Percentiles rank a stretch among this genome's conserved stretches.
phyloP scores from a whole-genome alignment of 2,888 invertebrate species.

The Protophormia terraenovae region DNA sequence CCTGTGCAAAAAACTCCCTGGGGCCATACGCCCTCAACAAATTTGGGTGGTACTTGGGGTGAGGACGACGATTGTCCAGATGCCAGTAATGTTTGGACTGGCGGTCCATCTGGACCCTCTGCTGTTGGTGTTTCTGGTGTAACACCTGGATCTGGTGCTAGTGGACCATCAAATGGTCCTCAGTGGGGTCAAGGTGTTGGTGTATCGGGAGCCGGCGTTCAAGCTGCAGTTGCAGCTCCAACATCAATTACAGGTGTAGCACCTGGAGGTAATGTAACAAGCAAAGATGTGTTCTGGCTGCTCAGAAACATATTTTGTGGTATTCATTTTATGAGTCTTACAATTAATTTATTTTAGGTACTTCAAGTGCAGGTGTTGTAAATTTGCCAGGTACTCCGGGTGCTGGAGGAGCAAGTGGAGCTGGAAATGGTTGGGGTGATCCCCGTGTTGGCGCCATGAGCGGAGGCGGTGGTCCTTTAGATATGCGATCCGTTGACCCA shows the following conservation, averaged over 20 bases:
- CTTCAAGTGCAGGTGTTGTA: slow-evolving; percentile 70
- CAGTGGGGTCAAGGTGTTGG: slow-evolving; percentile 78
- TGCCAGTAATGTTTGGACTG: slow-evolving; percentile 92
- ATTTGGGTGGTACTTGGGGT: slow-evolving; percentile 97
- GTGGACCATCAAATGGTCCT: slow-evolving; percentile 76
- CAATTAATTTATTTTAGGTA: slow-evolving; percentile 64
- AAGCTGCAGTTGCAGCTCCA: slow-evolving; percentile 70
- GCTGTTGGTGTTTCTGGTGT: slow-evolving; percentile 77
- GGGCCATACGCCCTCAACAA: slow-evolving; percentile 95
- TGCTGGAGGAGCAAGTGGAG: slow-evolving; percentile 72
- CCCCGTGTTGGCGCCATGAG: slow-evolving; percentile 81
- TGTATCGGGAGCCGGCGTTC: slow-evolving; percentile 72
- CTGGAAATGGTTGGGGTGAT: slow-evolving; percentile 84
- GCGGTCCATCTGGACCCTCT: slow-evolving; percentile 84
- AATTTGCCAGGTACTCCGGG: slow-evolving; percentile 65
- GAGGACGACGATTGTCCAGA: slow-evolving; percentile 94
- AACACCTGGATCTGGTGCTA: slow-evolving; percentile 80
- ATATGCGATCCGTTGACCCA: slow-evolving; percentile 82
- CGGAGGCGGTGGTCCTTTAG: slow-evolving; percentile 79
- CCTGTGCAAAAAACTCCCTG: slow-evolving; percentile 93
- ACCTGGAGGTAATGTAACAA: slow-evolving; percentile 73
- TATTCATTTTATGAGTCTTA: not conserved
- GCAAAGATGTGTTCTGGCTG: too few relatives aligned
- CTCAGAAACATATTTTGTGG: too few relatives aligned
- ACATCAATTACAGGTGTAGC: slow-evolving; percentile 66